Conservation (phyloP, 2,113 vertebrate genomes). For the Oceanodroma tethys region DNA sequence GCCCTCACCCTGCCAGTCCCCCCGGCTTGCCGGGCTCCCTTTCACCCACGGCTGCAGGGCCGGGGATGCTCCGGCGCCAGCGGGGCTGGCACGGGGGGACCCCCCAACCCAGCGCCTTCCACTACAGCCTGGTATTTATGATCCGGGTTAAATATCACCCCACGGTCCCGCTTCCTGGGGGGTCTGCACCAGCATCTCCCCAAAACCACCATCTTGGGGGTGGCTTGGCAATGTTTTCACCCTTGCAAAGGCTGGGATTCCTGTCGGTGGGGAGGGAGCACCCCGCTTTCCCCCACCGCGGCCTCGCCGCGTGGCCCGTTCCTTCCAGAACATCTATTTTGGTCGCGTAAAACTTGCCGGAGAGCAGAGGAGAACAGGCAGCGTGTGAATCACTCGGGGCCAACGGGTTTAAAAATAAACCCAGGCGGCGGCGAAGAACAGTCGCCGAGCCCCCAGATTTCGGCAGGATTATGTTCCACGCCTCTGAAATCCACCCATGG, state of each 20-base stretch:
- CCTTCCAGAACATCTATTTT: constrained; percentile 64
- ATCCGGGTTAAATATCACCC: background rate
- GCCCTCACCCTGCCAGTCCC: background rate
- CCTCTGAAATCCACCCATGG: background rate
- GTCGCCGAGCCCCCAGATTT: background rate
- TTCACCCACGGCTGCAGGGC: rapidly evolving
- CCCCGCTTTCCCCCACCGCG: rapidly evolving
- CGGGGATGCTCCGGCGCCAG: background rate
- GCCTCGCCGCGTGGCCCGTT: background rate
- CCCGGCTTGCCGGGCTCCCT: background rate
- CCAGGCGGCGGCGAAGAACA: background rate
- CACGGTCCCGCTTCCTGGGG: rapidly evolving
- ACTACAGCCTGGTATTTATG: background rate
- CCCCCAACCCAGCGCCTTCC: background rate
- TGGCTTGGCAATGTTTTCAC: background rate
- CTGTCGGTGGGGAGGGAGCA: rapidly evolving
- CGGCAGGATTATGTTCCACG: background rate
- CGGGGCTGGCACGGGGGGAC: background rate
- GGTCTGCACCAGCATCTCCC: background rate
- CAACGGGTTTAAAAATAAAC: constrained; percentile 60
- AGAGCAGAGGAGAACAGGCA: constrained; percentile 26
- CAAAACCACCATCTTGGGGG: rapidly evolving
- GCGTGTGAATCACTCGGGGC: constrained; percentile 51
- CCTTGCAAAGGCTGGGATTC: background rate
- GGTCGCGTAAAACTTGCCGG: background rate